Conservation (phyloP, 2,888 invertebrate genomes). For the Dryobota labecula region DNA sequence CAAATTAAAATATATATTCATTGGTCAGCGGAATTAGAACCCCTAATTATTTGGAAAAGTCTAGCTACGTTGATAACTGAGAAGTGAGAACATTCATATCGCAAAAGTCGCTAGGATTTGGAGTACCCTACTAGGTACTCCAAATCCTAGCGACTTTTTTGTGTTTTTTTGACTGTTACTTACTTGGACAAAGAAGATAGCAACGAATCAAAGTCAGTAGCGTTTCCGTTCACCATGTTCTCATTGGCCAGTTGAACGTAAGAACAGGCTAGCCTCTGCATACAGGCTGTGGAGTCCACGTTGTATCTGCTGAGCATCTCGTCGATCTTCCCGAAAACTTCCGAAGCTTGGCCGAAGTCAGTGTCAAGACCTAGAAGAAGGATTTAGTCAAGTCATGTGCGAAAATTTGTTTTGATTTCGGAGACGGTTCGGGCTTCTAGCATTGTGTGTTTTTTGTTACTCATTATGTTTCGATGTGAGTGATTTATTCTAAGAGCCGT, state of each 20-base stretch:
- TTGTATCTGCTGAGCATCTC: constrained; percentile 92
- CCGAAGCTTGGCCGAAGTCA: constrained; percentile 91
- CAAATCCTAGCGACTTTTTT: too few species aligned
- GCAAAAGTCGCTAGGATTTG: not conserved
- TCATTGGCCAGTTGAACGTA: constrained; percentile 93
- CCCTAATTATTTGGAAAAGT: too few species aligned
- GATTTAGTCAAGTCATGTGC: not conserved
- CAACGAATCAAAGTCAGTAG: constrained; percentile 92
- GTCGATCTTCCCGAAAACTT: constrained; percentile 92
- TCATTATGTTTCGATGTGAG: not conserved
- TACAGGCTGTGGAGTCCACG: constrained; percentile 93
- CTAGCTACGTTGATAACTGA: not conserved
- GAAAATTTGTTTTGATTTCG: not conserved
- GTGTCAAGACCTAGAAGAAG: constrained; percentile 89
- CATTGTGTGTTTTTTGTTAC: not conserved
- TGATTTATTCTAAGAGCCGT: not conserved
- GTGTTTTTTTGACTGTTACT: too few species aligned
- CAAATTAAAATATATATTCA: not conserved
- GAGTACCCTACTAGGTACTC: too few species aligned
- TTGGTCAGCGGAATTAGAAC: not conserved
- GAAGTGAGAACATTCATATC: not conserved
- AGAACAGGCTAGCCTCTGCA: constrained; percentile 93
- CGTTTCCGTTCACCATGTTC: constrained; percentile 91
- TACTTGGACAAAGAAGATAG: constrained; percentile 92
- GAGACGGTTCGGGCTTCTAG: not conserved